A percentile compares a stretch with the other conserved stretches of the same genome.
phyloP scores from a whole-genome alignment of 2,888 invertebrate genomes.

The Platycnemis pennipes region DNA sequence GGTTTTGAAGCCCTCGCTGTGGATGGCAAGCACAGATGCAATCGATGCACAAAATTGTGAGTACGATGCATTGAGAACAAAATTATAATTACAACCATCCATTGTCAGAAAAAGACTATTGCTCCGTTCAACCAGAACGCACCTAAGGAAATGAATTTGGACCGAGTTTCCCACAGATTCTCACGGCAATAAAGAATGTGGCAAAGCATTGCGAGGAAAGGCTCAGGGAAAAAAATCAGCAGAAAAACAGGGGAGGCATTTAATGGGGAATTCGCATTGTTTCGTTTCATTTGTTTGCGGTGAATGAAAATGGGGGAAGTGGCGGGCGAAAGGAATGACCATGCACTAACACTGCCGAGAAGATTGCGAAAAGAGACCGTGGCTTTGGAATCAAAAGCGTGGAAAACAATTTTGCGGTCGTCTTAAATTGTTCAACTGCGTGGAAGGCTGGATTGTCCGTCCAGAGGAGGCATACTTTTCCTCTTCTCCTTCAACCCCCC shows the following conservation, averaged over 20 bases:
- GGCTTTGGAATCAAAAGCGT: conserved; percentile 41
- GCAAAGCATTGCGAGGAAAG: background rate
- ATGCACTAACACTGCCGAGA: conserved; percentile 1
- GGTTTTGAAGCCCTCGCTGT: conserved; percentile 42
- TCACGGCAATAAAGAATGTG: conserved; percentile 29
- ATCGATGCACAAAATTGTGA: background rate
- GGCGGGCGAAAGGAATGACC: conserved; percentile 42
- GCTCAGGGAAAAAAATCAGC: background rate
- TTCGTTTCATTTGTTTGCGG: conserved; percentile 1
- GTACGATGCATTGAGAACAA: background rate
- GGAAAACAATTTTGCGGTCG: conserved; percentile 56
- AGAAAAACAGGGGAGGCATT: background rate
- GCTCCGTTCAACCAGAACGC: background rate
- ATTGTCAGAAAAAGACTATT: background rate
- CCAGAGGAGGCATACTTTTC: background rate
- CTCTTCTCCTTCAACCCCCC: background rate
- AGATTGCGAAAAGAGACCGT: conserved; percentile 46
- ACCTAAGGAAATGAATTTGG: background rate
- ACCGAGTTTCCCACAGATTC: background rate
- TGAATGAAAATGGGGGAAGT: conserved; percentile 25
- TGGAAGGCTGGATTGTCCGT: conserved; percentile 23
- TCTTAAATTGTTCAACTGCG: conserved; percentile 41
- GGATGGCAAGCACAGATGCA: background rate
- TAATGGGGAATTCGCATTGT: conserved; percentile 20
- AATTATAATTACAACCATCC: background rate